Percentiles rank a stretch among this genome's conserved stretches.
phyloP scores from a whole-genome alignment of 2,113 vertebrate genomes.

The Cepphus grylle region DNA sequence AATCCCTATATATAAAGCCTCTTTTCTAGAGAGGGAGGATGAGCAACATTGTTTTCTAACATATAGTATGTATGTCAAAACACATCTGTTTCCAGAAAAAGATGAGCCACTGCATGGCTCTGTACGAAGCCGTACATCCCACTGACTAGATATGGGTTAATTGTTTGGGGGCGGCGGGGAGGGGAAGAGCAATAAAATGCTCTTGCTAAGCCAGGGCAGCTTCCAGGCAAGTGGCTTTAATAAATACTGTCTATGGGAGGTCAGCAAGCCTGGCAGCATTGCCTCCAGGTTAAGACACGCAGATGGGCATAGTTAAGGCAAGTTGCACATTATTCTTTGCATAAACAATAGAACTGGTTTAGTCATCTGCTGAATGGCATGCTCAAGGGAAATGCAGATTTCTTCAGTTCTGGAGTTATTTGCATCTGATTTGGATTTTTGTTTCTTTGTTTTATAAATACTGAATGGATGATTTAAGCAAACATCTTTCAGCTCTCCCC shows the following conservation, averaged over 20 bases:
- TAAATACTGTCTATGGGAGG: not conserved
- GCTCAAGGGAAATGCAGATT: not conserved
- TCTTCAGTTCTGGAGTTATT: not conserved
- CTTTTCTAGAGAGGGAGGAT: not conserved
- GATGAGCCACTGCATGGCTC: not conserved
- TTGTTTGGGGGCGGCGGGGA: fast-evolving
- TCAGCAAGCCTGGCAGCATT: not conserved
- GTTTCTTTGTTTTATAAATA: not conserved
- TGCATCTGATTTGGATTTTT: conserved; percentile 18
- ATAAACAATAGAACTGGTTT: not conserved
- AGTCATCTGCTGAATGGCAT: not conserved
- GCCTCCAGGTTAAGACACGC: not conserved
- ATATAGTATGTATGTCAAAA: not conserved
- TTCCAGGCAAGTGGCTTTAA: not conserved
- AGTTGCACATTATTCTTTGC: not conserved
- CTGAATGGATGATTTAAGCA: not conserved
- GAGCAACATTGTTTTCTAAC: not conserved
- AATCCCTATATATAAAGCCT: not conserved
- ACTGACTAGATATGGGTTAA: not conserved
- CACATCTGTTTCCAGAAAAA: not conserved
- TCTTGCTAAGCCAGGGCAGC: not conserved
- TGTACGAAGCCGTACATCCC: not conserved
- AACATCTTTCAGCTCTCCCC: not conserved
- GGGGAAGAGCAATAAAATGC: not conserved
- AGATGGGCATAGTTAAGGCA: not conserved